A percentile compares a stretch with the other conserved stretches of the same genome.
Conservation (phyloP, 2,797 vertebrate species). For the Eptatretus atami region DNA sequence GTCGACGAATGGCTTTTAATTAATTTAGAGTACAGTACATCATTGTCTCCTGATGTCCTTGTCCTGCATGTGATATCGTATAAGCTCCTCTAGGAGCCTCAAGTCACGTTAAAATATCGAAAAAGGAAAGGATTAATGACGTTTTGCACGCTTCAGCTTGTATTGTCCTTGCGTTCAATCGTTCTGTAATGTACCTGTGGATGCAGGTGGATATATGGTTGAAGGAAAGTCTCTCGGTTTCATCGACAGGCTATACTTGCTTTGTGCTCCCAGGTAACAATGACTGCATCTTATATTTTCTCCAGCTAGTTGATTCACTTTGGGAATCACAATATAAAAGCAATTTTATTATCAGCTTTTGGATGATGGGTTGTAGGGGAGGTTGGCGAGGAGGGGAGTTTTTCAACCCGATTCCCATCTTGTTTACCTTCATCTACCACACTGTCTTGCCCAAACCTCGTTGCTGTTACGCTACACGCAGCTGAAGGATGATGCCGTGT, state of each 20-base stretch:
- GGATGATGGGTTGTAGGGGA: no score
- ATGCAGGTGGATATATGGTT: constrained; percentile 35
- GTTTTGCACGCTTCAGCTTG: not conserved
- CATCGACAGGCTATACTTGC: constrained; percentile 29
- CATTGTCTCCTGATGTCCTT: not conserved
- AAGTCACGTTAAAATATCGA: no score
- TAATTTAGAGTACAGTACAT: not conserved
- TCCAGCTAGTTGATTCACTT: no score
- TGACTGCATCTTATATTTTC: no score
- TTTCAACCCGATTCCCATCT: no score
- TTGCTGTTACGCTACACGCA: constrained; percentile 10
- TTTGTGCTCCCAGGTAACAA: constrained; percentile 37
- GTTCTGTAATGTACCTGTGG: constrained; percentile 1
- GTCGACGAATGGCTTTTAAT: not conserved
- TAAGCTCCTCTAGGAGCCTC: no score
- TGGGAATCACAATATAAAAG: no score
- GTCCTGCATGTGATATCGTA: no score
- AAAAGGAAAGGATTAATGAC: not conserved
- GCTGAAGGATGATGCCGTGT: constrained; percentile 57
- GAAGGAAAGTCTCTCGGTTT: constrained; percentile 21
- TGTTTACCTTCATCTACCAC: no score
- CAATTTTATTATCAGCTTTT: no score
- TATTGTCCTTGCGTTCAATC: not conserved
- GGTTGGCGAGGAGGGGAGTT: no score
- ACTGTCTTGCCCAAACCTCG: no score